Evolutionary conservation across 1,140 invertebrate genomes (phyloP).

Genomic region (Bursaphelenchus mucronatus): DNA sequence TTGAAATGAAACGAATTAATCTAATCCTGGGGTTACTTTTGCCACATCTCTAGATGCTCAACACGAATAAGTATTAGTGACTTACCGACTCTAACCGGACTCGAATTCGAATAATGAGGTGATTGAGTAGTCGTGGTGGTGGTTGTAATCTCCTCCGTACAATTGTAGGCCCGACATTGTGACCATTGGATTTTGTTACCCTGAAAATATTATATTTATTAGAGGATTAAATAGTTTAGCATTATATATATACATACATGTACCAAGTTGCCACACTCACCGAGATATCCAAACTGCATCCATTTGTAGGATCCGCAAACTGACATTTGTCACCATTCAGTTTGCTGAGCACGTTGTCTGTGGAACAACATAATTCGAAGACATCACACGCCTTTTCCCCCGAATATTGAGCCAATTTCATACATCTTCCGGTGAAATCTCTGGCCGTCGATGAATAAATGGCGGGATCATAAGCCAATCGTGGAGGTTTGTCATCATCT

Average conservation of each 20-base stretch:
- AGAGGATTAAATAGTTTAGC: too few species aligned
- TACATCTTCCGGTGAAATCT: conserved; percentile 23
- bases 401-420: conserved; percentile 22
- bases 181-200: conserved; percentile 27
- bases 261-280: neutral
- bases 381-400: conserved; percentile 29
- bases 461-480: too few species aligned
- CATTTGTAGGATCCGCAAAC: conserved; percentile 21
- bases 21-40: too few species aligned
- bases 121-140: conserved; percentile 26
- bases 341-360: conserved; percentile 22
- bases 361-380: conserved; percentile 28
- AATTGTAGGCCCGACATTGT: conserved; percentile 31
- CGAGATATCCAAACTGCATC: conserved; percentile 23
- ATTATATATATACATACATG: too few species aligned
- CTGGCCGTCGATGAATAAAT: neutral
- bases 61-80: too few species aligned
- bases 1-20: too few species aligned
- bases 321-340: conserved; percentile 31
- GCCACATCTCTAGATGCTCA: too few species aligned
- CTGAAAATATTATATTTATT: conserved; percentile 12
- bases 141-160: conserved; percentile 32
- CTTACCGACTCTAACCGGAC: too few species aligned
- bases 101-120: too few species aligned
- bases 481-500: too few species aligned